These are phyloP conservation scores for Eugnorisma glareosa DNA, from an alignment of 2,888 invertebrate genomes.

Conservation along the genomic window DNA sequence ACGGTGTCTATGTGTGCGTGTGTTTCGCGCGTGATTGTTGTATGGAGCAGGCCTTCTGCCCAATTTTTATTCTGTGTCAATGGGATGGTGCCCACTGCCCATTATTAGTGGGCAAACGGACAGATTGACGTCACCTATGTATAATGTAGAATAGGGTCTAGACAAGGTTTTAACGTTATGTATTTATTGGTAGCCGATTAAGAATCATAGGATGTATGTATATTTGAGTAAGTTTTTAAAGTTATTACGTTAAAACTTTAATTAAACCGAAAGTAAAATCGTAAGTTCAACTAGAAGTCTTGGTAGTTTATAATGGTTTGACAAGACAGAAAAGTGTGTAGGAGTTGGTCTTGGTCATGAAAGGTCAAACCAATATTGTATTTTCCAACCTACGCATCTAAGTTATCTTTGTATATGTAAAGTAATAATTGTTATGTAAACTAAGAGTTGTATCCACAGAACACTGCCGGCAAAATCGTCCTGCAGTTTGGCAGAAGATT, in stretches of 20 bases:
- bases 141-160: slow-evolving; percentile 55
- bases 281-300: background rate
- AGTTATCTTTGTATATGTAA: too few relatives aligned
- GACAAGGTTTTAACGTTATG: slow-evolving; percentile 50
- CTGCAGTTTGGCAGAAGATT: too few relatives aligned
- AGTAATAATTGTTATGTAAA: too few relatives aligned
- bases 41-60: background rate
- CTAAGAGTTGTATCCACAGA: too few relatives aligned
- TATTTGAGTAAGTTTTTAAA: background rate
- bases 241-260: background rate
- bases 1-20: background rate
- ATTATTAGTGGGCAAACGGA: slow-evolving; percentile 68
- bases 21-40: background rate
- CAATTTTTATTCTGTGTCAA: too few relatives aligned
- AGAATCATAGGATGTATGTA: background rate
- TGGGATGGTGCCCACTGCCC: slow-evolving; percentile 16
- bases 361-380: background rate
- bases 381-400: background rate
- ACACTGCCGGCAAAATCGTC: too few relatives aligned
- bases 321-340: background rate
- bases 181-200: slow-evolving; percentile 31
- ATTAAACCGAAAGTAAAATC: too few relatives aligned
- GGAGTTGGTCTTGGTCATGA: too few relatives aligned
- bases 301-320: background rate
- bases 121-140: slow-evolving; percentile 69